Percentiles rank a stretch among this genome's conserved stretches.
phyloP scores from a whole-genome alignment of 1,140 invertebrate genomes.

The Nylanderia fulva region DNA sequence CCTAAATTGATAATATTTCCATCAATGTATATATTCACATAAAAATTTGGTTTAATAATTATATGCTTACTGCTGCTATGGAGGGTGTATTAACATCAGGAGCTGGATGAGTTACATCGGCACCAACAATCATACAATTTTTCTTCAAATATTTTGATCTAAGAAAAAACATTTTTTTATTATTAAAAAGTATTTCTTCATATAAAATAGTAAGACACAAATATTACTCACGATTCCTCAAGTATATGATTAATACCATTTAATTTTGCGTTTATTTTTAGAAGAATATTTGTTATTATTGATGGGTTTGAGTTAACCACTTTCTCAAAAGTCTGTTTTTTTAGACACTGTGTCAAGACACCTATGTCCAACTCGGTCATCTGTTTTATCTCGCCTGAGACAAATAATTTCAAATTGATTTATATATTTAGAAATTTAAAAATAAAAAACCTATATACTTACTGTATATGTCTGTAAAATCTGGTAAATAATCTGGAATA shows the following conservation, averaged over 20 bases:
- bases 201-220: slow-evolving; percentile 15
- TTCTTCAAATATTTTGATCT: slow-evolving; percentile 79
- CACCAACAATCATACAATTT: slow-evolving; percentile 91
- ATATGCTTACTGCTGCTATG: slow-evolving; percentile 90
- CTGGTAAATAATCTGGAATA: slow-evolving; percentile 77
- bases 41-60: slow-evolving; percentile 28
- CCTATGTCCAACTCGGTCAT: slow-evolving; percentile 91
- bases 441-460: slow-evolving; percentile 68
- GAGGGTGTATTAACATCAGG: slow-evolving; percentile 91
- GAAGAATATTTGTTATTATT: slow-evolving; percentile 90
- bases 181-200: too few species aligned
- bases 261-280: slow-evolving; percentile 95
- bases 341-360: slow-evolving; percentile 94
- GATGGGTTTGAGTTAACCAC: slow-evolving; percentile 81
- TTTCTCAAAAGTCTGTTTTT: slow-evolving; percentile 86
- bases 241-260: slow-evolving; percentile 93
- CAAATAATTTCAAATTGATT: not conserved
- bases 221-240: slow-evolving; percentile 56
- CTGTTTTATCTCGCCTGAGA: slow-evolving; percentile 88
- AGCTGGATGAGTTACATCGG: slow-evolving; percentile 95
- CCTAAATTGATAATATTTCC: slow-evolving; percentile 75
- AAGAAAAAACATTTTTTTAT: not conserved
- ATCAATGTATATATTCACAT: not conserved
- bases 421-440: not conserved
- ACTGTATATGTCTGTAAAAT: slow-evolving; percentile 79